Evolutionary conservation across 2,888 invertebrate species (phyloP).

Genomic region (Chrysodeixis includens): DNA sequence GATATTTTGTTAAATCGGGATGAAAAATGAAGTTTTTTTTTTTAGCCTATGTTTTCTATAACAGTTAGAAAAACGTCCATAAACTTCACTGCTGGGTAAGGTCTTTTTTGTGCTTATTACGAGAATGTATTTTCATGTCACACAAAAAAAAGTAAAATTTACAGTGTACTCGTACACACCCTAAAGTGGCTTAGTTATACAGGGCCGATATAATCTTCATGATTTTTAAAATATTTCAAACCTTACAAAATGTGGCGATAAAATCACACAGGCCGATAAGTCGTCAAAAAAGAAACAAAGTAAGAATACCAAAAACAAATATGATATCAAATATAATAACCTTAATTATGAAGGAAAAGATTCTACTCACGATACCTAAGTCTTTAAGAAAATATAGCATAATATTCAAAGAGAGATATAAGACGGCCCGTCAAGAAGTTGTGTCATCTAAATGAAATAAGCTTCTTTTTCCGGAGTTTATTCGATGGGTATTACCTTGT

Average conservation of each 20-base stretch:
- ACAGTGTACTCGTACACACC: too few species aligned
- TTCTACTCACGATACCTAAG: neutral
- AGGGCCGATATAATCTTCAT: too few species aligned
- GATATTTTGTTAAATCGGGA: neutral
- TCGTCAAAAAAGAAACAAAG: neutral
- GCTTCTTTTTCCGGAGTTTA: constrained; percentile 30
- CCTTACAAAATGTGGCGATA: too few species aligned
- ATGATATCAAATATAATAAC: neutral
- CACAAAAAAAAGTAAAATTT: too few species aligned
- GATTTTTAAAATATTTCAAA: too few species aligned
- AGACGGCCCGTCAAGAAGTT: constrained; percentile 3
- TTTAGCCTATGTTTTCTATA: neutral
- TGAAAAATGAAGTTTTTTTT: neutral
- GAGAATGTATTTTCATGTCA: too few species aligned
- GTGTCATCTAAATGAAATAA: constrained; percentile 37
- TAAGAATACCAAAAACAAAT: neutral
- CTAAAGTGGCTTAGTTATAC: too few species aligned
- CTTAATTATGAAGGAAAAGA: neutral
- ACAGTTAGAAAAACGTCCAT: too few species aligned
- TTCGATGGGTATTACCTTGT: constrained; percentile 33
- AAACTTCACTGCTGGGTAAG: too few species aligned
- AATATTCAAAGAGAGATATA: neutral
- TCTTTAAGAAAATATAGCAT: neutral
- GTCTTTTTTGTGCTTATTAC: too few species aligned
- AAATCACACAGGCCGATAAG: neutral